Conservation (phyloP, 2,113 vertebrate genomes). For the Hiodon alosoides region DNA sequence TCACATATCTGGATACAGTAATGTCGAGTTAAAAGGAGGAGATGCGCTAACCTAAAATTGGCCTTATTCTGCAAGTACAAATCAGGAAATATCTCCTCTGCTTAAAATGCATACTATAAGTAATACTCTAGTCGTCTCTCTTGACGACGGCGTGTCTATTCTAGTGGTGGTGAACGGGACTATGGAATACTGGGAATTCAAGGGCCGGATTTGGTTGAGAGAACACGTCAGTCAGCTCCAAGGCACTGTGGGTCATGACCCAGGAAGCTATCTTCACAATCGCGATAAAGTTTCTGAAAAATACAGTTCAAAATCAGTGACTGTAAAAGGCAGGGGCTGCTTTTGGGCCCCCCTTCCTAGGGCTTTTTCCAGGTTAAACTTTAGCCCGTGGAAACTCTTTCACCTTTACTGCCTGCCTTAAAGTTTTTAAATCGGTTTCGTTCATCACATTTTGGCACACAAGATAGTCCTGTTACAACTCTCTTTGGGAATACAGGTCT, state of each 20-base stretch:
- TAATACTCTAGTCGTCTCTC: slow-evolving; percentile 3
- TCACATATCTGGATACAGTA: slow-evolving; percentile 50
- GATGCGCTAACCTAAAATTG: slow-evolving; percentile 21
- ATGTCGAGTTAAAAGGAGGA: slow-evolving; percentile 40
- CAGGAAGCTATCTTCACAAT: slow-evolving; percentile 27
- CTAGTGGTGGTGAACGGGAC: not conserved
- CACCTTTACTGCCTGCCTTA: not conserved
- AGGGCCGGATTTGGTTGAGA: slow-evolving; percentile 38
- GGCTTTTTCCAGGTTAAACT: not conserved
- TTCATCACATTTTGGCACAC: slow-evolving; percentile 61
- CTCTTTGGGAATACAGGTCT: slow-evolving; percentile 37
- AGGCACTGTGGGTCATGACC: slow-evolving; percentile 55
- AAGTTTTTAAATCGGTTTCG: slow-evolving; percentile 35
- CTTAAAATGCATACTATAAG: slow-evolving; percentile 16
- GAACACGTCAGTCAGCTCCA: slow-evolving; percentile 49
- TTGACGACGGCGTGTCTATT: slow-evolving; percentile 28
- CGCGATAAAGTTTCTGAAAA: not conserved
- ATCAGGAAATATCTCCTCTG: slow-evolving; percentile 16
- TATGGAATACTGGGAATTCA: slow-evolving; percentile 18
- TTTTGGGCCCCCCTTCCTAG: not conserved
- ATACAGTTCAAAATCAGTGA: not conserved
- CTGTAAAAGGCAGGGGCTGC: not conserved
- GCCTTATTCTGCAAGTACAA: slow-evolving; percentile 28
- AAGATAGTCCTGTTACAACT: slow-evolving; percentile 61
- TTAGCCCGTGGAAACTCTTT: not conserved